Evolutionary conservation across 2,888 invertebrate genomes (phyloP), one percentile per base, ranked within the genome.

Genomic region (Silvanus unidentatus): DNA sequence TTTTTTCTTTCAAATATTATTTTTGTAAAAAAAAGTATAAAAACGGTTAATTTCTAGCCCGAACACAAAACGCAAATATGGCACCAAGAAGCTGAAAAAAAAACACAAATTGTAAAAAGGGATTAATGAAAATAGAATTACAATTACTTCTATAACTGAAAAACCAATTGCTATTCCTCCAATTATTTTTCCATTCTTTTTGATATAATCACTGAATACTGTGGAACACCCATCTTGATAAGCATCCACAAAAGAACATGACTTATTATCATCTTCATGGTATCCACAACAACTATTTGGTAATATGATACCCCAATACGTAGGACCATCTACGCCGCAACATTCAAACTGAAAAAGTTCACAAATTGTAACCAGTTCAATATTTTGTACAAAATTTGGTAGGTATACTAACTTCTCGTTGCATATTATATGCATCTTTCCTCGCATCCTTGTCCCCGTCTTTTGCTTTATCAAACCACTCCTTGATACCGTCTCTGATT

Each of bases 101-200:
- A 32, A 32, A 12, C n/a, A 32, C 4, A 8, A 32, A 12, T 5
- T 32, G 10, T 12, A 5, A 32, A 32, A 32, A 3, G 10, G 32
- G n/a, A n/a, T n/a, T n/a, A n/a, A n/a, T 32, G 4, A 22, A 22
- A 3, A 32, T 32, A 5, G n/a, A 5, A 4, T 32, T n/a, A 9
- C n/a, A 32, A 9, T 32, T 63, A 86, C 85, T 78, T 86, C 85
- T 60, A 83, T 70, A 44, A 69, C 80, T 53, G 82, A 84, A 50
- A 86, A 74, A 22, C 77, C 83, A 38, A 86, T 73, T 15, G 81
- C 82, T 40, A 81, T 71, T 22, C 77, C 78, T 52, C 82, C 84
- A 39, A 84, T 74, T n/a, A 76, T 67, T 39, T 77, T 75, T 59
- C 77, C 76, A 64, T 73, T 73, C n/a, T 64, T 64, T 48, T 69